These are phyloP conservation scores for Isichthys henryi DNA, from an alignment of 2,113 vertebrate species.

Conservation along the genomic window DNA sequence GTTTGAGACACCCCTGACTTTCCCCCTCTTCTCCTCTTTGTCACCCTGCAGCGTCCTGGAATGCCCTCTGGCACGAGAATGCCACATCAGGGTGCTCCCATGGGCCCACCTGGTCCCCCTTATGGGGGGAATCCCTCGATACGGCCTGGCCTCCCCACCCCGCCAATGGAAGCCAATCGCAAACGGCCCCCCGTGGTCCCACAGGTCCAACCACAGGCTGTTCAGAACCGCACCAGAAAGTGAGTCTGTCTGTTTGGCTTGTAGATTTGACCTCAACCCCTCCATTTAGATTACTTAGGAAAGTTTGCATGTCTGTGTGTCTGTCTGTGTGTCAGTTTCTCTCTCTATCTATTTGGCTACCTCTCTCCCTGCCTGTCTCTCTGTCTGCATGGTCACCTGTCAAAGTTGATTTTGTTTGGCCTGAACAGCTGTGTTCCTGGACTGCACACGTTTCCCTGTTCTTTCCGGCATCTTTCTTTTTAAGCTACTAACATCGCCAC, in stretches of 20 bases:
- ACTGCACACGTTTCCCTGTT: neutral
- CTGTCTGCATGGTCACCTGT: neutral
- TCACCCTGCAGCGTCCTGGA: slow-evolving; percentile 68
- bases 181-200: slow-evolving; percentile 71
- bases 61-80: slow-evolving; percentile 81
- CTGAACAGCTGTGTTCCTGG: neutral
- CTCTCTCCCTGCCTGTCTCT: neutral
- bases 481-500: neutral
- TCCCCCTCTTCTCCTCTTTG: neutral
- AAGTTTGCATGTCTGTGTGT: neutral
- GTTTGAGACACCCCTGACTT: neutral
- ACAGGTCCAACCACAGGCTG: slow-evolving; percentile 57
- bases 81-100: slow-evolving; percentile 82
- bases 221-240: slow-evolving; percentile 69
- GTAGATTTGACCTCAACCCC: neutral
- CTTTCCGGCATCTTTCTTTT: neutral
- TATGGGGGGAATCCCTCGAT: slow-evolving; percentile 72
- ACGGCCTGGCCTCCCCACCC: slow-evolving; percentile 70
- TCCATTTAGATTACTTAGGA: neutral
- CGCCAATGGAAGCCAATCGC: slow-evolving; percentile 69
- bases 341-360: neutral
- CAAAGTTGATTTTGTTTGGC: neutral
- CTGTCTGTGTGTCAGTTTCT: neutral
- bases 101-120: slow-evolving; percentile 77
- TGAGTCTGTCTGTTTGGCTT: slow-evolving; percentile 46